Base-by-base conservation (phyloP, 1,140 invertebrate genomes). In the Papilio xuthus region DNA sequence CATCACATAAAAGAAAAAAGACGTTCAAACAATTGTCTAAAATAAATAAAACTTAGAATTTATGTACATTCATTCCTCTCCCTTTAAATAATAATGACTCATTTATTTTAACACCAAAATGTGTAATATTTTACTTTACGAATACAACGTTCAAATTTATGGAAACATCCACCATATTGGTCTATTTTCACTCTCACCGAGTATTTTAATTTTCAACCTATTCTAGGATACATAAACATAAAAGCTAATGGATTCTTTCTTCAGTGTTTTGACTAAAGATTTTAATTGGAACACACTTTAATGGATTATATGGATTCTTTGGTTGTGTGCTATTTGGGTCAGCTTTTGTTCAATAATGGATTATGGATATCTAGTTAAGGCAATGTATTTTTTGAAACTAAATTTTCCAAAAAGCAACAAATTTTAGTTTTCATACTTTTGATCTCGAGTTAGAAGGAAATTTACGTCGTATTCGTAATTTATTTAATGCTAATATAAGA, bases 201-300 rank as follows among this genome's bases (percentile, higher is more conserved):
- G 44, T 53, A 53, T 53, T 53, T 37, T 9, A 37, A n/a, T 10
- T 70, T 37, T 70, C 67, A 20, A 70, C 26, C 26, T 28, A 15
- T 70, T 70, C 4, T 26, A 28, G 23, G 23, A 67, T 37, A 70
- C 67, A 70, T 70, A 41, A 72, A 72, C 42, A 23, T 72, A 42
- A 42, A 72, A 32, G 26, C 12, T 32, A 70, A 70, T 70, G 67
- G 26, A 28, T 70, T 70, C 18, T 70, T 41, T 53, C 50, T 53
- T n/a, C 50, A 53, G 50, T 53, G 50, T 41, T 44, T 37, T 72
- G n/a, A 44, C 37, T 72, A 72, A 42, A 53, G 4, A 53, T 7
- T 53, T 53, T 53, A 53, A 78, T 78, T 78, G 32, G 32, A 8
- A 72, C 53, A 41, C 63, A 71, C 70, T 71, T 78, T 47, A 71